Percentiles rank a stretch among this genome's conserved stretches.
Conservation (phyloP, 2,113 vertebrate genomes). For the Eurypyga helias region DNA sequence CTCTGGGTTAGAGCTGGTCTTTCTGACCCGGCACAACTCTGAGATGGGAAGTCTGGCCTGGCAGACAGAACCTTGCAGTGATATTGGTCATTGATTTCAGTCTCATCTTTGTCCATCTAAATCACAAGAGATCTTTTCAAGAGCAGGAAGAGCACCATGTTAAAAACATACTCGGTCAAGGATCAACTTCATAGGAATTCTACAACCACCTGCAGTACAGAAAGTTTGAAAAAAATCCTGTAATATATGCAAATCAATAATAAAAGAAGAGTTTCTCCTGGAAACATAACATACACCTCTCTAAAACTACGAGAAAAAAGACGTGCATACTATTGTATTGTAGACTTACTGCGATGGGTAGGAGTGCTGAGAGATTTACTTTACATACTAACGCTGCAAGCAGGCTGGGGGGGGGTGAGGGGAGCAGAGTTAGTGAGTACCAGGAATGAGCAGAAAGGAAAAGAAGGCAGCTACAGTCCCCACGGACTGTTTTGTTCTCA, state of each 20-base stretch:
- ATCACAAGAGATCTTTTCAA: neutral
- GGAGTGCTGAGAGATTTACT: constrained; percentile 43
- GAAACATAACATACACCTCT: constrained; percentile 28
- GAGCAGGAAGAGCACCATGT: neutral
- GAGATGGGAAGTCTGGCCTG: neutral
- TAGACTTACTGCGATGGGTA: neutral
- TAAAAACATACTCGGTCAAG: neutral
- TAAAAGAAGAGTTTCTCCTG: constrained; percentile 1
- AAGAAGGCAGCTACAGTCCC: constrained; percentile 25
- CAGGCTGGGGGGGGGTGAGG: neutral
- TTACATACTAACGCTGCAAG: constrained; percentile 59
- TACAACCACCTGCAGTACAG: neutral
- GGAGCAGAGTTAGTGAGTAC: constrained; percentile 35
- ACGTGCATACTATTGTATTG: neutral
- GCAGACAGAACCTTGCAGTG: neutral
- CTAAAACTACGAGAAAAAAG: neutral
- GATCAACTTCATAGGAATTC: neutral
- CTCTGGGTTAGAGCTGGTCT: neutral
- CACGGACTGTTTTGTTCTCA: constrained; percentile 48
- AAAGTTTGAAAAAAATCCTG: neutral
- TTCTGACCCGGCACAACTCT: neutral
- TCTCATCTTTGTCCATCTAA: neutral
- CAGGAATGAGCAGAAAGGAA: constrained; percentile 42
- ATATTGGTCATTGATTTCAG: neutral
- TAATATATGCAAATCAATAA: constrained; percentile 4